phyloP scores from a whole-genome alignment of 2,113 vertebrate genomes.

The Scopus umbretta region DNA sequence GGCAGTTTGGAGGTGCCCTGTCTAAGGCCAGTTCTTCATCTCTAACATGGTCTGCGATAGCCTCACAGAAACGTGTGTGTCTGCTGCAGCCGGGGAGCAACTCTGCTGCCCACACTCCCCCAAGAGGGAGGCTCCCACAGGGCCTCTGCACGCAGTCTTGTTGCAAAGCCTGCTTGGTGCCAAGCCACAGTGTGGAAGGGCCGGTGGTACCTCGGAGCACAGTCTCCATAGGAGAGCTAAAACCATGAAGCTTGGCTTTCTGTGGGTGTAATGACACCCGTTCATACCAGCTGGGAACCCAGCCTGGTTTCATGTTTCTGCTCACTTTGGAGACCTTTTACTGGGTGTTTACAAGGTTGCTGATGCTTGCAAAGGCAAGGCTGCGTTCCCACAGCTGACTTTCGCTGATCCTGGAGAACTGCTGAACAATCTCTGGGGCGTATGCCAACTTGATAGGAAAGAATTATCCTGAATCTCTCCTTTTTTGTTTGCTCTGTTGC shows the following conservation, averaged over 20 bases:
- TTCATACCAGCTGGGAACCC: neutral
- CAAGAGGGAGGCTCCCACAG: neutral
- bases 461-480: constrained; percentile 28
- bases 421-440: constrained; percentile 51
- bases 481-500: constrained; percentile 31
- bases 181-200: neutral
- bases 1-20: neutral
- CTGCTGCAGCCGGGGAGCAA: accelerated
- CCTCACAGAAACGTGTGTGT: accelerated
- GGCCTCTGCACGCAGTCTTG: accelerated
- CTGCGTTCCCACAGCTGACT: constrained; percentile 33
- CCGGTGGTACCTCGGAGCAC: neutral
- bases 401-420: constrained; percentile 19
- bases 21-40: neutral
- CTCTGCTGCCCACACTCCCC: neutral
- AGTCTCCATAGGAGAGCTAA: neutral
- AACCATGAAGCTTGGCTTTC: neutral
- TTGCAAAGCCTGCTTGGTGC: neutral
- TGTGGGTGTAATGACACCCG: neutral
- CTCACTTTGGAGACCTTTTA: neutral
- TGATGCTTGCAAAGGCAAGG: constrained; percentile 14
- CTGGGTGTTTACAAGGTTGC: constrained; percentile 15
- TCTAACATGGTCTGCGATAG: neutral
- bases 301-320: neutral
- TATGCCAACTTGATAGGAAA: constrained; percentile 57